Conservation (phyloP, 2,113 vertebrate species). For the Helogale parvula region DNA sequence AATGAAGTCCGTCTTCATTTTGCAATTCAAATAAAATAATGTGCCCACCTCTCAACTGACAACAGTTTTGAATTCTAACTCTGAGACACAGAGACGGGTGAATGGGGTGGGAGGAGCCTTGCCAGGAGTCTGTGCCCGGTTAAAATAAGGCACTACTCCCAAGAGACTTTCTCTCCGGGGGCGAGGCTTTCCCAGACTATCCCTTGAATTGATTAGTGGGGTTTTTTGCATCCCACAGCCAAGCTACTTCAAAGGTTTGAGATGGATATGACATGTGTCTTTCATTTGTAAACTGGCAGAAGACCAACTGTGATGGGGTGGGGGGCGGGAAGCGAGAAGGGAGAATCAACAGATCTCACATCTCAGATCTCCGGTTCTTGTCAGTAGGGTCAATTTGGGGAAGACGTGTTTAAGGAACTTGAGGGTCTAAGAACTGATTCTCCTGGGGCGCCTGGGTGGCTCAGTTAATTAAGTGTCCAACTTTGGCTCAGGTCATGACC, state of each 20-base stretch:
- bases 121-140: neutral
- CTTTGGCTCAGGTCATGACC: no score
- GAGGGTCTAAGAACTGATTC: neutral
- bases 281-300: neutral
- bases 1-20: constrained; percentile 15
- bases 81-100: neutral
- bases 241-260: neutral
- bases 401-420: neutral
- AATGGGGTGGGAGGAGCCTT: neutral
- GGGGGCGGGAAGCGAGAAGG: neutral
- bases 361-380: neutral
- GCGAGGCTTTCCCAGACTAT: neutral
- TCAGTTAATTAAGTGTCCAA: no score
- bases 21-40: neutral
- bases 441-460: no score
- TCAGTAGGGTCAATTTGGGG: neutral
- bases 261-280: neutral
- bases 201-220: neutral
- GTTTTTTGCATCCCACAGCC: neutral
- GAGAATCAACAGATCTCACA: neutral
- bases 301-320: neutral
- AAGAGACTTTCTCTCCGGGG: neutral
- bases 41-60: no score
- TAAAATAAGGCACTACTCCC: neutral
- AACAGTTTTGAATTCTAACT: neutral